These are phyloP conservation scores for Acropora yongei DNA, from an alignment of 64 coral and sea anemone species.

Conservation along the genomic window DNA sequence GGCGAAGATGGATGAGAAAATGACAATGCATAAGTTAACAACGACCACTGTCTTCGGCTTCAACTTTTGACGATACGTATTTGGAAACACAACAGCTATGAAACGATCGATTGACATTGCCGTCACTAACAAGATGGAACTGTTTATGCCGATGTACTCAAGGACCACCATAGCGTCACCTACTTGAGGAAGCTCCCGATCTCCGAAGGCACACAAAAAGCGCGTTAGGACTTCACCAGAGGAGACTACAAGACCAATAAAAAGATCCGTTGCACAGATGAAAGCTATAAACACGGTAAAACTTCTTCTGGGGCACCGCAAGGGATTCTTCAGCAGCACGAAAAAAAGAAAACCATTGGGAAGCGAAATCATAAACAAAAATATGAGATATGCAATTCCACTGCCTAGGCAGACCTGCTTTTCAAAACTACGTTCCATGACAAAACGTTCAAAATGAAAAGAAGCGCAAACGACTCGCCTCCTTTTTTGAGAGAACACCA, in stretches of 20 bases:
- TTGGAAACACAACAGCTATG: background rate
- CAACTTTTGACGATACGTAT: background rate
- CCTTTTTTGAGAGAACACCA: too few species aligned
- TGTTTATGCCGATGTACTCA: conserved; percentile 8
- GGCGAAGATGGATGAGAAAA: conserved; percentile 32
- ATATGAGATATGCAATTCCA: background rate
- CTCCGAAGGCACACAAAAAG: conserved; percentile 15
- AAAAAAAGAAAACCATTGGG: background rate
- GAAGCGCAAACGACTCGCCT: too few species aligned
- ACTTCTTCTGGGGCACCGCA: background rate
- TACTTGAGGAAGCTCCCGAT: background rate
- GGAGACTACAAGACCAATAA: background rate
- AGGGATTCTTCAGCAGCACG: background rate
- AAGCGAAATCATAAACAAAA: background rate
- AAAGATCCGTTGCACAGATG: background rate
- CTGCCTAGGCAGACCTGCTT: conserved; percentile 2
- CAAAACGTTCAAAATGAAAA: too few species aligned
- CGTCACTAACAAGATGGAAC: background rate
- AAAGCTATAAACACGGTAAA: background rate
- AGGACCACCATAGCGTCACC: background rate
- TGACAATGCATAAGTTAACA: background rate
- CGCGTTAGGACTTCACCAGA: background rate
- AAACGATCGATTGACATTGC: conserved; percentile 32
- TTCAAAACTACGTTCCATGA: background rate
- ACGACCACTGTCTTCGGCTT: background rate